phyloP scores from a whole-genome alignment of 2,113 vertebrate genomes.

The Telmatochromis brachygnathus region DNA sequence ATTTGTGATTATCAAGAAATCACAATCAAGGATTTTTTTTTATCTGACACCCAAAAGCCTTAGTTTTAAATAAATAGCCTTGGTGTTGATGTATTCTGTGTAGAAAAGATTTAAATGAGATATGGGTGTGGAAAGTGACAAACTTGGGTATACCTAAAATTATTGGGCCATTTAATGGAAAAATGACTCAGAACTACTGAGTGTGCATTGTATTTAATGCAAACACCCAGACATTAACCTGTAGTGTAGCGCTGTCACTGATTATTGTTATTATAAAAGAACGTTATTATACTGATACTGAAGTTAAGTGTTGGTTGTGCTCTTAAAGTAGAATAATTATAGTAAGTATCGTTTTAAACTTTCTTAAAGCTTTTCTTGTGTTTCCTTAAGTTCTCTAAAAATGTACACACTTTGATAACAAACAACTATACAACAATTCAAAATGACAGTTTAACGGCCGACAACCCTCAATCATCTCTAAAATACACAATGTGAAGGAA shows the following conservation, averaged over 20 bases:
- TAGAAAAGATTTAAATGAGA: not conserved
- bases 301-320: not conserved
- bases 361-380: not conserved
- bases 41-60: not conserved
- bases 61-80: not conserved
- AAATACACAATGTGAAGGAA: not conserved
- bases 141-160: not conserved
- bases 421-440: not conserved
- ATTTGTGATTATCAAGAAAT: not conserved
- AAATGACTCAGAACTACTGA: not conserved
- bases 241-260: not conserved
- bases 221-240: not conserved
- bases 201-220: not conserved
- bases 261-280: not conserved
- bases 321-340: rapidly evolving
- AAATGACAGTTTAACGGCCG: not conserved
- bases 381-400: not conserved
- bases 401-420: not conserved
- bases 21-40: not conserved
- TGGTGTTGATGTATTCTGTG: not conserved
- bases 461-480: not conserved
- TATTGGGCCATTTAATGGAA: not conserved
- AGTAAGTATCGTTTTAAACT: rapidly evolving
- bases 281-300: not conserved
- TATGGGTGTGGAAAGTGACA: not conserved